phyloP scores from a whole-genome alignment of 2,113 vertebrate species.

The Tringa solitaria region DNA sequence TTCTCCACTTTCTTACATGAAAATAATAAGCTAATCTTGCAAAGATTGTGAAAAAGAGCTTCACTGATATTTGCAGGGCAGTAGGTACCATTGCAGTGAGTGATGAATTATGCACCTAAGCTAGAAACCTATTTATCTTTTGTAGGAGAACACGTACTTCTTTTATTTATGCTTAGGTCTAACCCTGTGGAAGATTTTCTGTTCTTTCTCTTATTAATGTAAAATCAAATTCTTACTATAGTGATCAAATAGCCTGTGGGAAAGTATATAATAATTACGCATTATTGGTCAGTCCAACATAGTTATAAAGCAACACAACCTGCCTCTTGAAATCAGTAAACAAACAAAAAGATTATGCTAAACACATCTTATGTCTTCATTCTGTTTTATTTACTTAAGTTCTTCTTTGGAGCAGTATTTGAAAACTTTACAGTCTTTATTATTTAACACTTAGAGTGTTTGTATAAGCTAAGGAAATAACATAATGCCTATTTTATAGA shows the following conservation, averaged over 20 bases:
- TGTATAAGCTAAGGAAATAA: not conserved
- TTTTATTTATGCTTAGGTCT: conserved; percentile 1
- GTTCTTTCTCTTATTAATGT: not conserved
- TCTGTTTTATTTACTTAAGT: not conserved
- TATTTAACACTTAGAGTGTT: not conserved
- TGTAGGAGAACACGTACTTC: not conserved
- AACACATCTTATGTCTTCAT: not conserved
- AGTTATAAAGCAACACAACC: not conserved
- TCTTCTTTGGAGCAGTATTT: not conserved
- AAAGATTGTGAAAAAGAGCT: not conserved
- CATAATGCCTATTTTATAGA: not conserved
- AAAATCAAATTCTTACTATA: not conserved
- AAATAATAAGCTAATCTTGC: not conserved
- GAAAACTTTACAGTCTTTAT: not conserved
- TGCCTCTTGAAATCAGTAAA: not conserved
- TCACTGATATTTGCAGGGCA: not conserved
- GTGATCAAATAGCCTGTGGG: not conserved
- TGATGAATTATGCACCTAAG: not conserved
- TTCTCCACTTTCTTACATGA: not conserved
- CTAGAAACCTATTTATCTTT: not conserved
- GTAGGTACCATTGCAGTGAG: not conserved
- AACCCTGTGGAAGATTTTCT: not conserved
- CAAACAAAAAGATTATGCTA: not conserved
- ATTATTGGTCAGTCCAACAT: not conserved
- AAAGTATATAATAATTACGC: not conserved